These are phyloP conservation scores for Therioaphis trifolii DNA, from an alignment of 2,888 invertebrate species.

Conservation along the genomic window DNA sequence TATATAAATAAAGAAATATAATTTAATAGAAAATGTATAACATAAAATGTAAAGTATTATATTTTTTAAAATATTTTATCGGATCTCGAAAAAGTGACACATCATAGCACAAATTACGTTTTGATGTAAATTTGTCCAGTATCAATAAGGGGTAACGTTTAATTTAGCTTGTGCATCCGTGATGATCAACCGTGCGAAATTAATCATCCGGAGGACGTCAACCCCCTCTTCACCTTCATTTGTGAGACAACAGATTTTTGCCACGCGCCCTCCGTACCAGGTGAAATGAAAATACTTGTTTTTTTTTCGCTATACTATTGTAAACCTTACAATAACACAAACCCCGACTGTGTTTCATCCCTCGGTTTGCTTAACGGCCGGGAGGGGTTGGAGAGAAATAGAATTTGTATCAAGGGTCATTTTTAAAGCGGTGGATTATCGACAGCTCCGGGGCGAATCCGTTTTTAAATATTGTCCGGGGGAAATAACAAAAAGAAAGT, in stretches of 20 bases:
- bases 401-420: conserved; percentile 62
- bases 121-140: conserved; percentile 55
- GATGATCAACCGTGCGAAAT: conserved; percentile 62
- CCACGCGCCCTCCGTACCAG: conserved; percentile 59
- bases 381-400: conserved; percentile 20
- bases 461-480: conserved; percentile 60
- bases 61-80: not conserved
- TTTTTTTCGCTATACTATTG: conserved; percentile 54
- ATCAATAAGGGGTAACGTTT: conserved; percentile 33
- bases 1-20: too few species aligned
- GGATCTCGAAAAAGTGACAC: not conserved
- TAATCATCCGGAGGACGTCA: conserved; percentile 53
- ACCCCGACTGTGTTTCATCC: conserved; percentile 33
- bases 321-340: conserved; percentile 62
- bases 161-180: conserved; percentile 57
- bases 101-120: conserved; percentile 34
- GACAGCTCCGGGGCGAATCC: conserved; percentile 62
- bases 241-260: conserved; percentile 43
- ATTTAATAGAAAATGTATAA: too few species aligned
- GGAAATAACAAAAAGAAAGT: conserved; percentile 44
- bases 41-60: not conserved
- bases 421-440: conserved; percentile 63
- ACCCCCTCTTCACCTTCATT: not conserved
- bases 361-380: not conserved
- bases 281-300: conserved; percentile 62